Percentiles rank a stretch among this genome's conserved stretches.
Conservation (phyloP, 2,113 vertebrate species). For the Hypomesus transpacificus region DNA sequence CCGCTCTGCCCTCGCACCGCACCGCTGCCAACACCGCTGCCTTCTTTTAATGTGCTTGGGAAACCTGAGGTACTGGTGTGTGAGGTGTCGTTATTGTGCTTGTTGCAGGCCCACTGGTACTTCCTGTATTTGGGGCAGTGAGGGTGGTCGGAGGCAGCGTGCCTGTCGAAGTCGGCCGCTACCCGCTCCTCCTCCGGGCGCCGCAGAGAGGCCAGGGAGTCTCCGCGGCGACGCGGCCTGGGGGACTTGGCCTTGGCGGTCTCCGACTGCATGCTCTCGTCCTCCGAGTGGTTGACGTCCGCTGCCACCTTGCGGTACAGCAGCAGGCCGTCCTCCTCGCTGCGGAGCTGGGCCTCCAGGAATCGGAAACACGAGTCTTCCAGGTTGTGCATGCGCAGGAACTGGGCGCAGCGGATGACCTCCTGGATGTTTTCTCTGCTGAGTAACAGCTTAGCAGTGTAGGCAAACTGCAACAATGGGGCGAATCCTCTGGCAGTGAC, state of each 20-base stretch:
- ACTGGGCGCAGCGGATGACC: conserved; percentile 96
- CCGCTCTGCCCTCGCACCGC: conserved; percentile 71
- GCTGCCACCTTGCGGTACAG: conserved; percentile 82
- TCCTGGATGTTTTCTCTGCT: conserved; percentile 99
- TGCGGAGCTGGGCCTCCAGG: conserved; percentile 93
- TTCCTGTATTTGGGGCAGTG: conserved; percentile 98
- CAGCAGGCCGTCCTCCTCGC: conserved; percentile 85
- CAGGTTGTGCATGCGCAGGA: conserved; percentile 98
- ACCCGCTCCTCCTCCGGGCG: conserved; percentile 74
- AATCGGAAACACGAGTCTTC: conserved; percentile 99
- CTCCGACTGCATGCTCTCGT: conserved; percentile 84
- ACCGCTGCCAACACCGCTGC: conserved; percentile 40
- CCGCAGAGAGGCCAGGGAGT: conserved; percentile 74
- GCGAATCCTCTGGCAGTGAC: conserved; percentile 98
- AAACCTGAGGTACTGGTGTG: conserved; percentile 99
- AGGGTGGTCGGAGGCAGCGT: conserved; percentile 78
- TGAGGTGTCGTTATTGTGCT: conserved; percentile 93
- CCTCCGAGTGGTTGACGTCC: conserved; percentile 76
- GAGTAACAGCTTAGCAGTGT: conserved; percentile 98
- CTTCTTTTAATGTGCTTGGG: conserved; percentile 90
- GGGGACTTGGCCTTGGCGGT: conserved; percentile 78
- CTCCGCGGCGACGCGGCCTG: conserved; percentile 71
- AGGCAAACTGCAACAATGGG: conserved; percentile 98
- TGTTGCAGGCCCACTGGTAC: conserved; percentile 97
- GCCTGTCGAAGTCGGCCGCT: conserved; percentile 74